Evolutionary conservation across 1,140 invertebrate species (phyloP).

Genomic region (Dendrolimus kikuchii): DNA sequence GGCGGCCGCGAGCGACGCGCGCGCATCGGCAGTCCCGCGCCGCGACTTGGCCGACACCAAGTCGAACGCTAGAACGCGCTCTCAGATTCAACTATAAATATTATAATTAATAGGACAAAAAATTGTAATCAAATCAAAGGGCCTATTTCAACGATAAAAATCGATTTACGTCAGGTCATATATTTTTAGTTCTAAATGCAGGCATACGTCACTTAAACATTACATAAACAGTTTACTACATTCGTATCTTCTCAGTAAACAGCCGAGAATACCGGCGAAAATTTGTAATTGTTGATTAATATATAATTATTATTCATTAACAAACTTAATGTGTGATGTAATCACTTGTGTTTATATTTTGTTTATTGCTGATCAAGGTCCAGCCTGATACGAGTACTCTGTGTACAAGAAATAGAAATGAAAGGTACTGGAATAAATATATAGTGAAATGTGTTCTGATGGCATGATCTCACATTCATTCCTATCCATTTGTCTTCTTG

Average conservation of each 20-base stretch:
- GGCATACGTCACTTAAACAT: too few species aligned
- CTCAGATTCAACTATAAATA: not conserved
- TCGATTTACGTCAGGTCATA: too few species aligned
- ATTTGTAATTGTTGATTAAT: too few species aligned
- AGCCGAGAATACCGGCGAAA: not conserved
- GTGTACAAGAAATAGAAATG: slow-evolving; percentile 8
- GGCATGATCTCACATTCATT: slow-evolving; percentile 3
- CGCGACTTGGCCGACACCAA: slow-evolving; percentile 10
- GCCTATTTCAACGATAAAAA: too few species aligned
- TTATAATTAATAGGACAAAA: too few species aligned
- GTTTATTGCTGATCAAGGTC: slow-evolving; percentile 6
- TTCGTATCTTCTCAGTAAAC: too few species aligned
- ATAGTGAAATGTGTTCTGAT: not conserved
- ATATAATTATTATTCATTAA: too few species aligned
- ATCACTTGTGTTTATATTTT: slow-evolving; percentile 3
- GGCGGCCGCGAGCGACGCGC: slow-evolving; percentile 36
- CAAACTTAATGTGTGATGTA: too few species aligned
- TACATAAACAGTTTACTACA: too few species aligned
- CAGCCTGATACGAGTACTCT: slow-evolving; percentile 2
- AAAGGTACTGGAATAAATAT: slow-evolving; percentile 3
- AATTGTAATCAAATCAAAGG: too few species aligned
- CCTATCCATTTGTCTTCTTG: not conserved
- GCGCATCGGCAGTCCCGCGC: slow-evolving; percentile 50
- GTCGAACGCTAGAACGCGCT: slow-evolving; percentile 8
- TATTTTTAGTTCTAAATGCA: too few species aligned